Base-by-base conservation (phyloP, 2,888 invertebrate genomes). In the Callyntrura guangdongensis region DNA sequence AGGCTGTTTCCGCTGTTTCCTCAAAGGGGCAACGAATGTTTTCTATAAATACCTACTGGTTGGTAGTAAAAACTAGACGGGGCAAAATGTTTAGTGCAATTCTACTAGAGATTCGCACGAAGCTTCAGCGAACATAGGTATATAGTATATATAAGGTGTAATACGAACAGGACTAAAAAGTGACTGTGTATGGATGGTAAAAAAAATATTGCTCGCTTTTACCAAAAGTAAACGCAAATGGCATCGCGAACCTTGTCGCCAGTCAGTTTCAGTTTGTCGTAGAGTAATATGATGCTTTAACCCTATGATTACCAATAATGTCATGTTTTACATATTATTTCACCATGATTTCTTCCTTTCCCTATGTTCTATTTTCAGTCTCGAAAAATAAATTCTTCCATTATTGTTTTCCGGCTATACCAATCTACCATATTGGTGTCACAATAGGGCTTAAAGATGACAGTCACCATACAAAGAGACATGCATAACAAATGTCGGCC, bases 401-500 rank as follows among this genome's bases (percentile, higher is more conserved):
- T 14, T 69, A 49, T 47, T 49, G 79, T 79, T 56, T 79, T n/a
- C n/a, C 36, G 27, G 79, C 82, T 82, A 64, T 0, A 64, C 47
- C 14, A 45, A 22, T 61, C 3, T 20, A 79, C n/a, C 36, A 6
- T 36, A 45, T 4, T 64, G 47, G 47, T 36, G 64, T 12, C 82
- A 61, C 22, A 22, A 64, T 22, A 6, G 17, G 14, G 27, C 12
- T 59, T 64, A 2, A 82, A 45, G 82, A 61, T 36, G 56, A 61
- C 47, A 61, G 81, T 61, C 49, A 22, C 17, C 17, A 56, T 49
- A 56, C 4, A 79, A 79, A 82, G 36, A 82, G 61, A 61, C 64
- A 25, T 82, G 82, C 47, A 82, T 82, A 82, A 64, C 64, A 45
- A 61, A 45, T 9, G 9, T 6, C 8, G 6, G 45, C 64, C 82